Conservation (phyloP, 2,797 vertebrate species). For the Lateolabrax maculatus region DNA sequence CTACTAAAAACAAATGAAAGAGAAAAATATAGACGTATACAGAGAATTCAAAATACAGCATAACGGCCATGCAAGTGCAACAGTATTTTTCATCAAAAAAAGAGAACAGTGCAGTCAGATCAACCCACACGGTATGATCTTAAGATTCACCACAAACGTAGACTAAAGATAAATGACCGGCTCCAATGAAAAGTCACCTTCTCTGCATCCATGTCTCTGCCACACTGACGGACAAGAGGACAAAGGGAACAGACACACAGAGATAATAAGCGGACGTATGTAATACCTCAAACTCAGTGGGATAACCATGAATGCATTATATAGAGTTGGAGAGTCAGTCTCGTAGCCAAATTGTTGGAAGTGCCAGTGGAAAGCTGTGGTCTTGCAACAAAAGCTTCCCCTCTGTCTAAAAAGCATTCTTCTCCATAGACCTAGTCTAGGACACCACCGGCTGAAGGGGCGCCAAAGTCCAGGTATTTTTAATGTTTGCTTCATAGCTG, state of each 20-base stretch:
- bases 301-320: background rate
- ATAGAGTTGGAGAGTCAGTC: background rate
- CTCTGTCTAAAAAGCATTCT: background rate
- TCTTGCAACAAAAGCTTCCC: background rate
- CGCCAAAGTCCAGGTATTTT: too few species aligned
- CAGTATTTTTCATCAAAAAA: background rate
- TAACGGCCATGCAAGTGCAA: slow-evolving; percentile 5
- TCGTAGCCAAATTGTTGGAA: background rate
- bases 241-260: slow-evolving; percentile 53
- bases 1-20: background rate
- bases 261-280: slow-evolving; percentile 23
- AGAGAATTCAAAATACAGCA: slow-evolving; percentile 4
- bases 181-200: slow-evolving; percentile 57
- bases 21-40: too few species aligned
- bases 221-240: slow-evolving; percentile 55
- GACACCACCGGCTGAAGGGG: background rate
- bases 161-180: slow-evolving; percentile 8
- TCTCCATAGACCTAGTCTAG: background rate
- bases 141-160: slow-evolving; percentile 20
- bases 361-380: background rate
- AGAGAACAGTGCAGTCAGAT: slow-evolving; percentile 7
- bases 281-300: background rate
- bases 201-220: slow-evolving; percentile 51
- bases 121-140: background rate
- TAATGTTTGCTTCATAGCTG: too few species aligned